These are phyloP conservation scores for Margaritifera margaritifera DNA, from an alignment of 2,888 invertebrate genomes.

Conservation along the genomic window DNA sequence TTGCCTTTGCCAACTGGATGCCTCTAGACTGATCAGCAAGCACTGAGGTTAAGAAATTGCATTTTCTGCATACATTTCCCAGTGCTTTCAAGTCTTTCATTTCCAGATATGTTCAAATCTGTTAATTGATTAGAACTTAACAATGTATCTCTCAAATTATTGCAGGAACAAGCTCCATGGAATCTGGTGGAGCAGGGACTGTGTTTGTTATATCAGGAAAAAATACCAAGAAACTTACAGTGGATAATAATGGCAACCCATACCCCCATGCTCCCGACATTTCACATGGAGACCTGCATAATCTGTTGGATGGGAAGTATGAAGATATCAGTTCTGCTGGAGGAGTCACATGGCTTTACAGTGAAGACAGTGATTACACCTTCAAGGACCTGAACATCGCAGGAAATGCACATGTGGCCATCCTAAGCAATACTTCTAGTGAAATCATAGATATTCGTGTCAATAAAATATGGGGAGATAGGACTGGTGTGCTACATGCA, in stretches of 20 bases:
- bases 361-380: slow-evolving; percentile 25
- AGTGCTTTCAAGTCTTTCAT: too few species aligned
- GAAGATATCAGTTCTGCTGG: slow-evolving; percentile 44
- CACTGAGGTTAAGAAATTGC: too few species aligned
- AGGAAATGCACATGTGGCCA: slow-evolving; percentile 59
- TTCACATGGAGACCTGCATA: slow-evolving; percentile 30
- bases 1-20: too few species aligned
- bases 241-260: slow-evolving; percentile 49
- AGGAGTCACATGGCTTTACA: slow-evolving; percentile 55
- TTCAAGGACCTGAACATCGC: slow-evolving; percentile 45
- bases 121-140: too few species aligned
- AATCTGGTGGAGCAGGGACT: slow-evolving; percentile 60
- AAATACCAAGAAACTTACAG: slow-evolving; percentile 30
- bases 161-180: slow-evolving; percentile 44
- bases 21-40: too few species aligned
- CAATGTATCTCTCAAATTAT: background rate
- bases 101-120: too few species aligned
- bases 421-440: slow-evolving; percentile 45
- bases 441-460: slow-evolving; percentile 31
- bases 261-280: slow-evolving; percentile 42
- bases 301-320: slow-evolving; percentile 49
- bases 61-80: too few species aligned
- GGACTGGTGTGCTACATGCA: slow-evolving; percentile 52
- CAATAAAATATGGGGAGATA: slow-evolving; percentile 46
- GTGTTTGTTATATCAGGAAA: slow-evolving; percentile 41